Base-by-base conservation (phyloP, 2,888 invertebrate species). In the Drosophila affinis region DNA sequence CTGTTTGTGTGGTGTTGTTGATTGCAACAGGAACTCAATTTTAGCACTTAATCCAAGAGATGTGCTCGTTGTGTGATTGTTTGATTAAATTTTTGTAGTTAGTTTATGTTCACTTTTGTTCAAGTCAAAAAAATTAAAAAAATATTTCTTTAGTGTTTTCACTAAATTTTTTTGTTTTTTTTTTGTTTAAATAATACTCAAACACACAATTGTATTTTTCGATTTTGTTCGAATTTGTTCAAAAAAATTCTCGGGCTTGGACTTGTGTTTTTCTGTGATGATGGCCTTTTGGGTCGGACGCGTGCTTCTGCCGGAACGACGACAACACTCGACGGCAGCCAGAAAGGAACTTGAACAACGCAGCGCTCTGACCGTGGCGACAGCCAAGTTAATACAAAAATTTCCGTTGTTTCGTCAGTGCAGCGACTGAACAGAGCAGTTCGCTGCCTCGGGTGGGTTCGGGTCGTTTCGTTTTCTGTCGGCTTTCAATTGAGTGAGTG, bases 271-370 rank as follows among this genome's bases (percentile, higher is more conserved):
- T 61, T 64, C 61, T 63, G 51, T 39, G 39, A 39, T 39, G 39
- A 39, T 89, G 87, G 85, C 81, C 81, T 80, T 65, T 53, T 52
- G 55, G 70, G 62, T 62, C 67, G 68, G 51, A 61, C 82, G 79
- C 77, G 79, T 80, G 69, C 78, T 88, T 88, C 73, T 77, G 87
- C 87, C 81, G 86, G 71, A 49, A 49, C 57, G 57, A 84, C 91
- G 91, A 91, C 91, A 90, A 91, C 91, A 90, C 89, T 91, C 90
- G 90, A 91, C 91, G 85, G 91, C 91, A 91, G 91, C 91, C 90
- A 90, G 89, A 91, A 91, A 91, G 91, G 91, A 91, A 91, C 91
- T 91, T 67, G 67, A 67, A 90, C 81, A 88, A 90, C 86, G 81
- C 89, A 89, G 74, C 78, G 18, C 29, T 48, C 29, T 62, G 64